Base-by-base conservation (phyloP, 2,113 vertebrate species). In the Sterna hirundo region DNA sequence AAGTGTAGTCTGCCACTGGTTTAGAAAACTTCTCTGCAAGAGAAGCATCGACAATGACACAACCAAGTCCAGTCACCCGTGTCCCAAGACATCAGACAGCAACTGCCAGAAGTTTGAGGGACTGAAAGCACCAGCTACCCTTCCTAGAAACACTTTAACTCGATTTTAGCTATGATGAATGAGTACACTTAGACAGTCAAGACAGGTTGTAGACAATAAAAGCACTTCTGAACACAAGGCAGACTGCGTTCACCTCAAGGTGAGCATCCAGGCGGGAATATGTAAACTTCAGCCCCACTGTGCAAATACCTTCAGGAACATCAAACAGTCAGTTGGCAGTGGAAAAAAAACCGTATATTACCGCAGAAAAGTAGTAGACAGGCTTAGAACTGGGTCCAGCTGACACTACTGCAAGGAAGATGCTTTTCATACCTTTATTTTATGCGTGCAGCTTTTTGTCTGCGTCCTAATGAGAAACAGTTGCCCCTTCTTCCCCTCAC, bases 311-410 rank as follows among this genome's bases (percentile, higher is more conserved):
- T 83, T 86, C 79, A 80, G 0, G 2, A 92, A 81, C 71, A 83
- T 21, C 61, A 88, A 40, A 54, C 27, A 51, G 38, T 14, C 29
- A 42, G 6, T 0, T 75, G 23, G 74, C 61, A 75, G 7, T 36
- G 30, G 51, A 36, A 69, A 79, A 40, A 68, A 30, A 66, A 4
- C 2, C 15, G 12, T 1, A 4, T 25, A 16, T 34, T 86, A 83
- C 27, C 68, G 90, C 47, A 92, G 54, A 22, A 65, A 74, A 94
- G 49, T 4, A 62, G 36, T 0, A 65, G 61, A 64, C 32, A 88
- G 47, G 47, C 54, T 96, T 46, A 91, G 72, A 92, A 85, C 44
- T 46, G 34, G 20, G 34, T 84, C 52, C 91, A 94, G 38, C 27
- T 47, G 30, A 87, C 69, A 72, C 36, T 46, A 61, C 12, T 8